These are phyloP conservation scores for Hipparchia semele DNA, from an alignment of 2,888 invertebrate species.

Conservation along the genomic window DNA sequence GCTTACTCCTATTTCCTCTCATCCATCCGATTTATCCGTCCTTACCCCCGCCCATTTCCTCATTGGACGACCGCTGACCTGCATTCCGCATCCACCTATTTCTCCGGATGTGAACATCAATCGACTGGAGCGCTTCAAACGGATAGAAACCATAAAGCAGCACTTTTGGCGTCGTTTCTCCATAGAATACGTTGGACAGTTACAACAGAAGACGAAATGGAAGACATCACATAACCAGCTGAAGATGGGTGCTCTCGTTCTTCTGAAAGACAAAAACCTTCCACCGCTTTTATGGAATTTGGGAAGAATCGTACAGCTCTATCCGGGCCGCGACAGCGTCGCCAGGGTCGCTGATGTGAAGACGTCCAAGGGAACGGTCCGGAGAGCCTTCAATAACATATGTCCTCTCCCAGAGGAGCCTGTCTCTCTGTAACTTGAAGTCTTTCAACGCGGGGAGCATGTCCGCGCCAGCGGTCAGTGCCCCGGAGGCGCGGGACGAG, in stretches of 20 bases:
- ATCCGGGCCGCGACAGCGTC: no score
- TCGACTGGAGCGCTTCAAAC: neutral
- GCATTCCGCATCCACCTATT: slow-evolving; percentile 10
- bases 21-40: slow-evolving; percentile 31
- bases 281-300: no score
- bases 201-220: neutral
- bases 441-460: no score
- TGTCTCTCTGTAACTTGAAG: no score
- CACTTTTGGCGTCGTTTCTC: slow-evolving; percentile 1
- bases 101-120: neutral
- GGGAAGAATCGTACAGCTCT: no score
- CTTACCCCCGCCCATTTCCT: slow-evolving; percentile 39
- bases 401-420: no score
- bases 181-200: neutral
- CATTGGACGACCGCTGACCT: slow-evolving; percentile 35
- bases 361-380: no score
- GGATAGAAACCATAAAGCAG: neutral
- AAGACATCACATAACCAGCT: neutral
- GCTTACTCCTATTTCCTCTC: slow-evolving; percentile 32
- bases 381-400: no score
- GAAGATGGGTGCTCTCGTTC: neutral
- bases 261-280: neutral
- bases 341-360: no score
- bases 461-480: no score
- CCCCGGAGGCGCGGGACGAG: no score